Evolutionary conservation across 2,113 vertebrate genomes (phyloP).

Genomic region (Nestor notabilis): DNA sequence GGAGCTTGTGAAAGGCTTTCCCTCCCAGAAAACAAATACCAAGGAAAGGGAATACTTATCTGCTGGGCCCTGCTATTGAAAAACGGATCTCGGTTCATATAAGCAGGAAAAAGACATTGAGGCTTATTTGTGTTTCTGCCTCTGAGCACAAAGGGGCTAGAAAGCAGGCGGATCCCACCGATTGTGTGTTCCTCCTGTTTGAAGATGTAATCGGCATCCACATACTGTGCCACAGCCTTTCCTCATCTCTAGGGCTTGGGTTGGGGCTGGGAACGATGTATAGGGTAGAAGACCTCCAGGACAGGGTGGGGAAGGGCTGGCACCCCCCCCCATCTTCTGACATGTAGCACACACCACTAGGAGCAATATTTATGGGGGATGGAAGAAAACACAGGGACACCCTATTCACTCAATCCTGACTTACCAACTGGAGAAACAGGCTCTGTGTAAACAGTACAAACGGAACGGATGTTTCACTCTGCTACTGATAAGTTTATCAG

Average conservation of each 20-base stretch:
- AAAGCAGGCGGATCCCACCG: conserved; percentile 44
- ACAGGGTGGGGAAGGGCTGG: neutral
- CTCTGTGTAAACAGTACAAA: neutral
- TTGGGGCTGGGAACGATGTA: neutral
- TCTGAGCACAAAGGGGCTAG: conserved; percentile 53
- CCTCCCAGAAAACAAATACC: conserved; percentile 13
- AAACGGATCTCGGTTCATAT: conserved; percentile 45
- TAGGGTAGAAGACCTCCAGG: neutral
- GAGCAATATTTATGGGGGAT: accelerated
- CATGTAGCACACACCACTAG: accelerated
- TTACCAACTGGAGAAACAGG: neutral
- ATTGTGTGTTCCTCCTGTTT: conserved; percentile 61
- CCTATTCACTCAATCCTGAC: neutral
- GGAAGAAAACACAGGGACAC: neutral
- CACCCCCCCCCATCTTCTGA: neutral
- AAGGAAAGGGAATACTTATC: conserved; percentile 42
- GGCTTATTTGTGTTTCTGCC: conserved; percentile 63
- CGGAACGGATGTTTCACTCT: neutral
- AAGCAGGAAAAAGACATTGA: conserved; percentile 62
- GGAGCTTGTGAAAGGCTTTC: neutral
- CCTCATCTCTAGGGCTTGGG: conserved; percentile 15
- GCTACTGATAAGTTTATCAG: conserved; percentile 42
- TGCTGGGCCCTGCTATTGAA: conserved; percentile 26
- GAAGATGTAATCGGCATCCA: conserved; percentile 44
- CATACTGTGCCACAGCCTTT: conserved; percentile 32